Evolutionary conservation across 2,113 vertebrate genomes (phyloP).

Genomic region (Apodemus sylvaticus): DNA sequence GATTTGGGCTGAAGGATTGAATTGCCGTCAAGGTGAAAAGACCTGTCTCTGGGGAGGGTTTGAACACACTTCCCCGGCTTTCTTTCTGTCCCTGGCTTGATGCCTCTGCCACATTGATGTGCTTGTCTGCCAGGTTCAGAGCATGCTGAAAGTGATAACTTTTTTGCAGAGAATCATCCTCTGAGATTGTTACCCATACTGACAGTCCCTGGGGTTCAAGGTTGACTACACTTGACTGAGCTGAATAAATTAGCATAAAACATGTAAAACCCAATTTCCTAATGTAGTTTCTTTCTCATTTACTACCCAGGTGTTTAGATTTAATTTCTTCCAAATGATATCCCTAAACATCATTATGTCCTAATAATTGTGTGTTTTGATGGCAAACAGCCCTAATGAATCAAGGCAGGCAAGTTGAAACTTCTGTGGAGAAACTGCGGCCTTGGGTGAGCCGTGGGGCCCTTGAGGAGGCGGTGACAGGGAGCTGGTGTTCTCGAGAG

Average conservation of each 20-base stretch:
- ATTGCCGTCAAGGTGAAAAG: neutral
- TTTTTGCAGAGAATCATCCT: slow-evolving; percentile 41
- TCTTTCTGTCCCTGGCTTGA: neutral
- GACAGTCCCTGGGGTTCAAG: slow-evolving; percentile 14
- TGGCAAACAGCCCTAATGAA: neutral
- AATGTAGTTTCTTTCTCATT: slow-evolving; percentile 74
- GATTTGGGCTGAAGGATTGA: neutral
- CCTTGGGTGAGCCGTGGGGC: neutral
- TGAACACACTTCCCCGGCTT: neutral
- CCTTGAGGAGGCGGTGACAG: neutral
- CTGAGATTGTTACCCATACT: neutral
- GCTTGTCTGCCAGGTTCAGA: neutral
- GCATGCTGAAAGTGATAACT: neutral
- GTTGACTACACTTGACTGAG: slow-evolving; percentile 12
- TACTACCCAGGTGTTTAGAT: slow-evolving; percentile 79
- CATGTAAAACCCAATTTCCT: slow-evolving; percentile 32
- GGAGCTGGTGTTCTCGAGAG: rapidly evolving
- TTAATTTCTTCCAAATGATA: slow-evolving; percentile 76
- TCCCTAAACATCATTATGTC: slow-evolving; percentile 72
- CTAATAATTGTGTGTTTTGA: slow-evolving; percentile 23
- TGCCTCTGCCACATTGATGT: rapidly evolving
- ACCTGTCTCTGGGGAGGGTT: neutral
- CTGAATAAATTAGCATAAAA: slow-evolving; percentile 72
- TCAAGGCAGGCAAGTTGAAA: neutral
- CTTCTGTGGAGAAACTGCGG: neutral